These are phyloP conservation scores for Malaclemys terrapin DNA, from an alignment of 2,113 vertebrate species.

Conservation along the genomic window DNA sequence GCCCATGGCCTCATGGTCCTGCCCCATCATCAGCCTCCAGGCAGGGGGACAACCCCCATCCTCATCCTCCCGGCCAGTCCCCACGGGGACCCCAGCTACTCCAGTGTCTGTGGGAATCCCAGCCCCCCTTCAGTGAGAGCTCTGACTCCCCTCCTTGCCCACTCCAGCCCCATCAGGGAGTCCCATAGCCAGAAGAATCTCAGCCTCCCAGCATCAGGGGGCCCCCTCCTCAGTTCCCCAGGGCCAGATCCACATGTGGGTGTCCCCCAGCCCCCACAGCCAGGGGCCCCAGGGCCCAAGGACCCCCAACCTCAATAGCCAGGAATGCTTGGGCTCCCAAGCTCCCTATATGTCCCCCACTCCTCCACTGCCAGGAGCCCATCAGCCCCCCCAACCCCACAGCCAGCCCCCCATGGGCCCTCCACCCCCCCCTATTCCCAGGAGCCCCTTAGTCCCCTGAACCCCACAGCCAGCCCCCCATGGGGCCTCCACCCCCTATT, in stretches of 20 bases:
- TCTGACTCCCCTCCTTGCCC: neutral
- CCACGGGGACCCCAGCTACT: neutral
- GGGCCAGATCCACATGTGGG: too few relatives aligned
- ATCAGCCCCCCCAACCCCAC: neutral
- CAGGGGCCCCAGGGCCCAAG: neutral
- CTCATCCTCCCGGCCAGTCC: too few relatives aligned
- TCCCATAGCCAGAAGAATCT: too few relatives aligned
- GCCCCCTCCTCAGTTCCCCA: neutral
- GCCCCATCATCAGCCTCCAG: neutral
- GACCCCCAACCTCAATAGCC: neutral
- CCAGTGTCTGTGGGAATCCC: neutral
- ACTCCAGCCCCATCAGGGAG: neutral
- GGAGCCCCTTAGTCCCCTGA: too few relatives aligned
- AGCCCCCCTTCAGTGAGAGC: neutral
- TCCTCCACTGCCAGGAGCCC: too few relatives aligned
- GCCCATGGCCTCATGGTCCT: neutral
- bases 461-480: too few relatives aligned
- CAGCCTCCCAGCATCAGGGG: neutral
- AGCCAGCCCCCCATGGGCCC: too few relatives aligned
- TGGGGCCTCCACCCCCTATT: too few relatives aligned
- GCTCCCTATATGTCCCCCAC: too few relatives aligned
- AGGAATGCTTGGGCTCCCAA: neutral
- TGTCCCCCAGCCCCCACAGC: too few relatives aligned
- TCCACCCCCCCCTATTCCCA: too few relatives aligned
- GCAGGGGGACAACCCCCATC: neutral